A percentile compares a stretch with the other conserved stretches of the same genome.
Evolutionary conservation across 2,797 vertebrate species (phyloP).

Genomic region (Clarias platycephalus): DNA sequence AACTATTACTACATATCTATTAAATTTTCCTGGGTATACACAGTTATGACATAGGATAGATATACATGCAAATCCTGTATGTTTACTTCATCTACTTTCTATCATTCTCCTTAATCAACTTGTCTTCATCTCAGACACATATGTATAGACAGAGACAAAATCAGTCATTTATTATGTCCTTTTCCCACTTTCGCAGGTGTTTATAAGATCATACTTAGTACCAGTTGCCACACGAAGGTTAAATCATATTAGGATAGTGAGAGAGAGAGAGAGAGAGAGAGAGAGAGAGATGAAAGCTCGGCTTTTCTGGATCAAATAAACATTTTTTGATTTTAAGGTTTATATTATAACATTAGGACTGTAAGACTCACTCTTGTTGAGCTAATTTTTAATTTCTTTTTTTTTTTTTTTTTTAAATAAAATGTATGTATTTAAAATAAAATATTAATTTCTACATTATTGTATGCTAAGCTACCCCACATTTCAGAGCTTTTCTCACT

Average conservation of each 20-base stretch:
- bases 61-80: background rate
- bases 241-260: background rate
- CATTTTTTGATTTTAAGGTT: background rate
- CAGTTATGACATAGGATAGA: background rate
- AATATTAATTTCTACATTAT: no score
- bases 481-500: constrained; percentile 20
- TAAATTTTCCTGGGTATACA: background rate
- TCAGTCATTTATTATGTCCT: constrained; percentile 12
- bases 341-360: background rate
- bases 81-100: background rate
- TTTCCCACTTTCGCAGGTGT: constrained; percentile 30
- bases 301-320: background rate
- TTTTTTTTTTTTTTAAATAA: no score
- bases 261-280: background rate
- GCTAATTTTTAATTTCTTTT: background rate
- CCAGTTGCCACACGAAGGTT: constrained; percentile 21
- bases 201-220: constrained; percentile 25
- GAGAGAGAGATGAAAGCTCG: background rate
- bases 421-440: no score
- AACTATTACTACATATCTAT: background rate
- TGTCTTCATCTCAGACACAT: constrained; percentile 7
- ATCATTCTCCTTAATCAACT: background rate
- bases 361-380: background rate
- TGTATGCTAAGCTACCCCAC: constrained; percentile 7
- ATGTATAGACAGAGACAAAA: constrained; percentile 15